phyloP scores from a whole-genome alignment of 2,888 invertebrate species.

The Rhogogaster chlorosoma region DNA sequence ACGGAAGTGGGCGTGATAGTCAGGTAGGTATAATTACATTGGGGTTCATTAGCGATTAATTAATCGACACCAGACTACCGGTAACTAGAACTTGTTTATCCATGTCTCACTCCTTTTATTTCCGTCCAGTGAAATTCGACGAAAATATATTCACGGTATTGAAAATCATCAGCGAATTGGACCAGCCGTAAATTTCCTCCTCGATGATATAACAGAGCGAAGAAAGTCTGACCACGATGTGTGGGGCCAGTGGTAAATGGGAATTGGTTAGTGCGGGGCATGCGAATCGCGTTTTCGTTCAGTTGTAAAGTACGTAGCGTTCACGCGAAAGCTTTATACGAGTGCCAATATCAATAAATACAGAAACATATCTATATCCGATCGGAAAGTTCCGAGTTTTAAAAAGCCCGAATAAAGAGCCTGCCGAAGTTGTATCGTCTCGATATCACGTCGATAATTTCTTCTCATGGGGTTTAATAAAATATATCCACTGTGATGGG shows the following conservation, averaged over 20 bases:
- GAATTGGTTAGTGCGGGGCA: background rate
- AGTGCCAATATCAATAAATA: background rate
- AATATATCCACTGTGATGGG: background rate
- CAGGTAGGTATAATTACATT: conserved; percentile 16
- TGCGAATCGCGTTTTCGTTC: background rate
- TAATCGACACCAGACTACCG: conserved; percentile 28
- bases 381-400: background rate
- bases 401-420: background rate
- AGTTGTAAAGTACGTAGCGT: background rate
- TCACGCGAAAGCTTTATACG: background rate
- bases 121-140: background rate
- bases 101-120: background rate
- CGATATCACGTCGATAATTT: background rate
- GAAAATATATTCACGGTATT: background rate
- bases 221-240: background rate
- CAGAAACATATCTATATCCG: background rate
- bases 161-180: background rate
- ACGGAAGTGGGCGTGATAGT: background rate
- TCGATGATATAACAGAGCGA: background rate
- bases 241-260: background rate
- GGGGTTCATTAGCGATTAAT: conserved; percentile 41
- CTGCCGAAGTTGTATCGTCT: background rate
- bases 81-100: background rate
- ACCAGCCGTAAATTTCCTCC: background rate
- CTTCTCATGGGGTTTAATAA: background rate